These are phyloP conservation scores for Corvus moneduloides DNA, from an alignment of 2,113 vertebrate species.

Conservation along the genomic window DNA sequence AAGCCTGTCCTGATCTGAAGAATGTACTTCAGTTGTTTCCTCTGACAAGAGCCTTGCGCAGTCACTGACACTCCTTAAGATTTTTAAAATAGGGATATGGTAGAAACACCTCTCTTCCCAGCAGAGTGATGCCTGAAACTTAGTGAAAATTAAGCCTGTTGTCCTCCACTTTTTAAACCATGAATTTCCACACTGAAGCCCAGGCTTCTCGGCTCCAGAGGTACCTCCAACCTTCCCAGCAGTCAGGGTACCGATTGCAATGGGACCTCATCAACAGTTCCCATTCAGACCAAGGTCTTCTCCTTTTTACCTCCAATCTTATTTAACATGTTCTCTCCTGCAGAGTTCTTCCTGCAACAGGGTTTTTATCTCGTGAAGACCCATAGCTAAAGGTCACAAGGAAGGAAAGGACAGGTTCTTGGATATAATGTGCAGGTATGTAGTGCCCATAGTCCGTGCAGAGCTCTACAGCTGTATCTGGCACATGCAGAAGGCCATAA, in stretches of 20 bases:
- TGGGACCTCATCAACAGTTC: background rate
- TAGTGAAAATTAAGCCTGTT: background rate
- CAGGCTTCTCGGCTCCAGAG: background rate
- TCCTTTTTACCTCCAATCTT: background rate
- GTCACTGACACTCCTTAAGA: background rate
- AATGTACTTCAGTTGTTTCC: background rate
- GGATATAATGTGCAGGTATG: too few relatives aligned
- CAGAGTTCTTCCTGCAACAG: background rate
- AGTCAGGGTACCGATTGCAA: background rate
- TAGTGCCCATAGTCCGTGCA: fast-evolving
- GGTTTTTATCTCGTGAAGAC: background rate
- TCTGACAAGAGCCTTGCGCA: background rate
- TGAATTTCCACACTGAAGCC: background rate
- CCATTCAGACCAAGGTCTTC: background rate
- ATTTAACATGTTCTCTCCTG: background rate
- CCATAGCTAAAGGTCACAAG: background rate
- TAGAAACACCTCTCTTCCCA: background rate
- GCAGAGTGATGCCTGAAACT: background rate
- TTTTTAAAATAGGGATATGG: background rate
- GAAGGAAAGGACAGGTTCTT: background rate
- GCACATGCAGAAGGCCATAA: background rate
- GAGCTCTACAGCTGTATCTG: background rate
- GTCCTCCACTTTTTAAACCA: background rate
- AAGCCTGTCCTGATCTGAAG: background rate
- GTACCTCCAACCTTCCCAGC: background rate